These are phyloP conservation scores for Urocitellus parryii DNA, from an alignment of 2,113 vertebrate genomes.

Conservation along the genomic window DNA sequence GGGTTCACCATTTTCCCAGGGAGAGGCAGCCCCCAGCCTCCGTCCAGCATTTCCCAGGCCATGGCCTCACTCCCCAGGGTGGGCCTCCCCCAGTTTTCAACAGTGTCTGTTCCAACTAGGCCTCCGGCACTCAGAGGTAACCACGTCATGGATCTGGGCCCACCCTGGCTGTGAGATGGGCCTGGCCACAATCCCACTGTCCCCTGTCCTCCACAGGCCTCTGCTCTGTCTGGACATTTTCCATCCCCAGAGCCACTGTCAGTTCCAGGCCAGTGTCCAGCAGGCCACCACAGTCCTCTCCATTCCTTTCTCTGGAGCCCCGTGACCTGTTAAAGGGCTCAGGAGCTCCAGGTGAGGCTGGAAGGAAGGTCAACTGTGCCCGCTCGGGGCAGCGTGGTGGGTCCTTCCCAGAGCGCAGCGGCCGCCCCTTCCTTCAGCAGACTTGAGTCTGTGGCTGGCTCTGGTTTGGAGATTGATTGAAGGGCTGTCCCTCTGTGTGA, in stretches of 20 bases:
- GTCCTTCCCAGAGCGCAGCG: neutral
- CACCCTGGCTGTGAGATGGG: neutral
- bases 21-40: neutral
- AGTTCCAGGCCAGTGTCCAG: neutral
- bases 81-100: accelerated
- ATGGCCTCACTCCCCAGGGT: neutral
- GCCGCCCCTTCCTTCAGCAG: neutral
- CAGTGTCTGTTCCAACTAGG: neutral
- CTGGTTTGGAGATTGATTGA: neutral
- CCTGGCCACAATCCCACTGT: neutral
- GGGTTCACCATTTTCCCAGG: too few relatives aligned
- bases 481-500: neutral
- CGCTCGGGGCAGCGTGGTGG: neutral
- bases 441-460: neutral
- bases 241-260: neutral
- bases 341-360: too few relatives aligned
- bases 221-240: neutral
- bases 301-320: too few relatives aligned
- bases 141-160: accelerated
- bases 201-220: neutral
- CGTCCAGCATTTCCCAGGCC: neutral
- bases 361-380: neutral
- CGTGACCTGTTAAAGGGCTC: too few relatives aligned
- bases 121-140: too few relatives aligned
- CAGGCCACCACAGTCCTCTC: neutral